Percentiles rank a stretch among this genome's conserved stretches.
Conservation (phyloP, 2,888 invertebrate species). For the Drosophila algonquin region DNA sequence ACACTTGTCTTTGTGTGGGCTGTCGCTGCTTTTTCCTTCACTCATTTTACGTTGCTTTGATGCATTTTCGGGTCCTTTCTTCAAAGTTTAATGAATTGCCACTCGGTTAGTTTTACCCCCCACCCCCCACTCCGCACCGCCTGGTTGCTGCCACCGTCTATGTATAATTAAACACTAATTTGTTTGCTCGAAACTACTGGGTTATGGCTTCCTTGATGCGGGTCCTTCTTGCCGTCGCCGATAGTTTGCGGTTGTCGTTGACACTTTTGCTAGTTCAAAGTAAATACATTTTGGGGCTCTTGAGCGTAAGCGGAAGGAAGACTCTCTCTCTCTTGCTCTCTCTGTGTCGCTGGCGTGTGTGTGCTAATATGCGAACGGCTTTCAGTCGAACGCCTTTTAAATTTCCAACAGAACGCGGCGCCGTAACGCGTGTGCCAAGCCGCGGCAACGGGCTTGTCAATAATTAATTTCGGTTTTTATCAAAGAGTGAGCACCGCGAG, state of each 20-base stretch:
- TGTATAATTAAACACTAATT: slow-evolving; percentile 70
- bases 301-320: slow-evolving; percentile 63
- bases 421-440: slow-evolving; percentile 17
- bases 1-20: slow-evolving; percentile 18
- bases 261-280: slow-evolving; percentile 67
- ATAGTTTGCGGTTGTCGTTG: slow-evolving; percentile 65
- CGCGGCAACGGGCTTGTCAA: slow-evolving; percentile 65
- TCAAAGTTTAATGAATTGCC: slow-evolving; percentile 4
- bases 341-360: slow-evolving; percentile 34
- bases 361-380: slow-evolving; percentile 74
- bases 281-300: slow-evolving; percentile 62
- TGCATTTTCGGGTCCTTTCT: slow-evolving; percentile 49
- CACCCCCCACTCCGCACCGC: neutral
- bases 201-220: slow-evolving; percentile 49
- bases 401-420: slow-evolving; percentile 59
- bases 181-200: slow-evolving; percentile 60
- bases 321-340: neutral
- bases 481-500: slow-evolving; percentile 58
- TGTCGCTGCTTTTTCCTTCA: slow-evolving; percentile 24
- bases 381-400: slow-evolving; percentile 79
- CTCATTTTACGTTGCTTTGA: slow-evolving; percentile 51
- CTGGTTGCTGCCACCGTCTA: slow-evolving; percentile 32
- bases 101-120: slow-evolving; percentile 5
- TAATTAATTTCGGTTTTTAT: slow-evolving; percentile 79
- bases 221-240: slow-evolving; percentile 44